Conservation (phyloP, 2,888 invertebrate genomes). For the Drosophila borealis region DNA sequence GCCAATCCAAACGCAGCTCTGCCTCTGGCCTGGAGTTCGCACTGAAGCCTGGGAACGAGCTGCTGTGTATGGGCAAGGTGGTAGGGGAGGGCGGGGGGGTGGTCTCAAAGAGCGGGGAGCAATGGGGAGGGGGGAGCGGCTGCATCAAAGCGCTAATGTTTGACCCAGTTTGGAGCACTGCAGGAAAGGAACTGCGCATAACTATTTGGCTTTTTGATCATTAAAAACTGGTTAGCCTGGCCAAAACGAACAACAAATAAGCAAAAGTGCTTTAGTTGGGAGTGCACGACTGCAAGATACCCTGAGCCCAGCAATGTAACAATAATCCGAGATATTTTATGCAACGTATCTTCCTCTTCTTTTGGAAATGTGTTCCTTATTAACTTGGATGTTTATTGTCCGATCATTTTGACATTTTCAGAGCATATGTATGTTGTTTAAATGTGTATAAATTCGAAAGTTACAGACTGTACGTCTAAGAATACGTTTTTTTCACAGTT, state of each 20-base stretch:
- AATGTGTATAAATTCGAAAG: too few species aligned
- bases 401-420: too few species aligned
- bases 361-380: too few species aligned
- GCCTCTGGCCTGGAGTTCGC: slow-evolving; percentile 16
- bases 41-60: slow-evolving; percentile 18
- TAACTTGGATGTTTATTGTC: too few species aligned
- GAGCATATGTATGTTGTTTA: too few species aligned
- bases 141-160: slow-evolving; percentile 70
- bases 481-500: too few species aligned
- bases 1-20: slow-evolving; percentile 3
- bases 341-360: too few species aligned
- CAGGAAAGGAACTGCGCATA: slow-evolving; percentile 75
- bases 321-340: too few species aligned
- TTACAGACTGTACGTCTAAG: too few species aligned
- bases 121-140: slow-evolving; percentile 39
- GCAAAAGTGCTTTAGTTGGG: slow-evolving; percentile 5
- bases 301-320: too few species aligned
- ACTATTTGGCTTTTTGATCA: slow-evolving; percentile 70
- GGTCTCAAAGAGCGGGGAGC: neutral
- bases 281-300: too few species aligned
- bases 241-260: slow-evolving; percentile 35
- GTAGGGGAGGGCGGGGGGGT: slow-evolving; percentile 11
- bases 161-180: slow-evolving; percentile 74
- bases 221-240: slow-evolving; percentile 81
- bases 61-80: slow-evolving; percentile 1